Conservation (phyloP, 2,888 invertebrate species). For the Leptogaster cylindrica region DNA sequence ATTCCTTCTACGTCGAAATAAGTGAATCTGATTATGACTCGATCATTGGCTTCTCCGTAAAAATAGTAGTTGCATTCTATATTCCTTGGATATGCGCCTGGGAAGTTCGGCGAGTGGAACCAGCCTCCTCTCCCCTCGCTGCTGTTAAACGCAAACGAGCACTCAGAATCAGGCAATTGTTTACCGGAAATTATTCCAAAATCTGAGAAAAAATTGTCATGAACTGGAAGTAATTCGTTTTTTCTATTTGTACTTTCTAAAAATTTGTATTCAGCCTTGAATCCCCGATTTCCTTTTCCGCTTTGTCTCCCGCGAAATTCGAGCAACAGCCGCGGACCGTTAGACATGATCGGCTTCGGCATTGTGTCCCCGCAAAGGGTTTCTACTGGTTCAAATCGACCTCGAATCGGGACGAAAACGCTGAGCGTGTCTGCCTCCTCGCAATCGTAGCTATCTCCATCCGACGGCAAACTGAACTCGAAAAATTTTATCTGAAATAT, state of each 20-base stretch:
- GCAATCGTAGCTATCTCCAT: slow-evolving; percentile 55
- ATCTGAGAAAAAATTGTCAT: no score
- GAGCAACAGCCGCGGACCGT: slow-evolving; percentile 82
- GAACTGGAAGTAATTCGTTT: no score
- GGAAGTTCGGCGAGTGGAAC: slow-evolving; percentile 88
- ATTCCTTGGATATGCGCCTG: slow-evolving; percentile 87
- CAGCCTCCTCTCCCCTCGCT: slow-evolving; percentile 79
- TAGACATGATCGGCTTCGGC: slow-evolving; percentile 92
- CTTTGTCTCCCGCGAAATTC: slow-evolving; percentile 83
- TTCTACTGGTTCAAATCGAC: slow-evolving; percentile 84
- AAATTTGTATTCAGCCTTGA: slow-evolving; percentile 87
- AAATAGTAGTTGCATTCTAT: slow-evolving; percentile 93
- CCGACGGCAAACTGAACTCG: slow-evolving; percentile 59
- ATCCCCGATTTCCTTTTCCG: slow-evolving; percentile 82
- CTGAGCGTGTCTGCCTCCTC: slow-evolving; percentile 57
- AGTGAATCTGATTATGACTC: slow-evolving; percentile 83
- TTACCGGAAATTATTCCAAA: slow-evolving; percentile 84
- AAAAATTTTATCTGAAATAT: slow-evolving; percentile 56
- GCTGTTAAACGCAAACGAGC: slow-evolving; percentile 89
- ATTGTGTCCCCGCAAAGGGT: slow-evolving; percentile 83
- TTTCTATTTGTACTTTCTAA: slow-evolving; percentile 91
- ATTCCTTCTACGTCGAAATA: slow-evolving; percentile 96
- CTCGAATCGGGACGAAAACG: slow-evolving; percentile 79
- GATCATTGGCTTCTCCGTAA: slow-evolving; percentile 78
- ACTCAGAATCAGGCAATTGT: slow-evolving; percentile 77